phyloP scores from a whole-genome alignment of 2,888 invertebrate genomes.

The Ectropis crepuscularia region DNA sequence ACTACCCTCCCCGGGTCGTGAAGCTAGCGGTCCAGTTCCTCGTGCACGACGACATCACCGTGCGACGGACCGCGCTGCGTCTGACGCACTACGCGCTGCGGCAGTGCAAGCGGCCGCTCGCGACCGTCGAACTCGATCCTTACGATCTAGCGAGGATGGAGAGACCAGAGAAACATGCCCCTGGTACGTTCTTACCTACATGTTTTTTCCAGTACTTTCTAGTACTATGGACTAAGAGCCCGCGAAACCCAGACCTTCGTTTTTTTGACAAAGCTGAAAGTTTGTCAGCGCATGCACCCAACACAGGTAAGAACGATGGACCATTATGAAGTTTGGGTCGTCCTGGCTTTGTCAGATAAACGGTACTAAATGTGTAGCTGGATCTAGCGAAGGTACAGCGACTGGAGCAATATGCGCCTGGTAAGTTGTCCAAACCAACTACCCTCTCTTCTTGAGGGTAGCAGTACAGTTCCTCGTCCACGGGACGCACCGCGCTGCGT shows the following conservation, averaged over 20 bases:
- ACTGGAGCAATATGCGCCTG: too few relatives aligned
- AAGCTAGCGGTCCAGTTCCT: conserved; percentile 87
- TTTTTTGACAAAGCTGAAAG: too few relatives aligned
- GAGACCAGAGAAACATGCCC: conserved; percentile 60
- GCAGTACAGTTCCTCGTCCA: conserved; percentile 88
- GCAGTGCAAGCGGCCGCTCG: conserved; percentile 88
- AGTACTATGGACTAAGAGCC: too few relatives aligned
- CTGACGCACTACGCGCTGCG: conserved; percentile 87
- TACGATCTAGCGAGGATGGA: conserved; percentile 68
- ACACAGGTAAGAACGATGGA: too few relatives aligned
- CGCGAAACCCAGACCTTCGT: too few relatives aligned
- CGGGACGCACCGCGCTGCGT: conserved; percentile 90
- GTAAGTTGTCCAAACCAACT: conserved; percentile 88
- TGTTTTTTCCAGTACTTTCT: not conserved
- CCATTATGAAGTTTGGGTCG: too few relatives aligned
- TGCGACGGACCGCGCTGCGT: conserved; percentile 88
- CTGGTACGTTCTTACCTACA: conserved; percentile 56
- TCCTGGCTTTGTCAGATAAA: too few relatives aligned
- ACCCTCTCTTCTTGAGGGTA: conserved; percentile 87
- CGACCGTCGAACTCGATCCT: conserved; percentile 86
- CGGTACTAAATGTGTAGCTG: too few relatives aligned
- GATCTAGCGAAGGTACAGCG: too few relatives aligned
- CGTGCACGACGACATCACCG: conserved; percentile 91
- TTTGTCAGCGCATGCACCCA: too few relatives aligned
- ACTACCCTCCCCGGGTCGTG: conserved; percentile 86